Evolutionary conservation across 92 coral and sea anemone species (phyloP), one percentile per base, ranked within the genome.

Genomic region (Umimayanthus chanpuru): DNA sequence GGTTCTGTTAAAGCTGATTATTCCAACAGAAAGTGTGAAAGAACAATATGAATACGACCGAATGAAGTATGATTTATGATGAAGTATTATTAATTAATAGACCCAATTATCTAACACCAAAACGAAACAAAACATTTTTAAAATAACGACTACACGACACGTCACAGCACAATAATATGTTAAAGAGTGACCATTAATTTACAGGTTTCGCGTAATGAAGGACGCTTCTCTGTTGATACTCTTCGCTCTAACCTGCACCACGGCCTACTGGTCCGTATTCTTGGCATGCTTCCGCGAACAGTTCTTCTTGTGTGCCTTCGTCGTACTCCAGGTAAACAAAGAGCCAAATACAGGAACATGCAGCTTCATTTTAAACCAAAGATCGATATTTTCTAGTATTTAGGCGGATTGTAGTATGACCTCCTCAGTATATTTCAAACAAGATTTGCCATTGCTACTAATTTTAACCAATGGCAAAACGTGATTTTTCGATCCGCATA

Each of bases 171-270:
- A 41, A 14, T 58, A 14, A 40, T 44, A 12, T 86, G 39, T 49
- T 25, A 64, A 40, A 23, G 78, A 5, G 74, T 61, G 20, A 15
- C 29, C 30, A 30, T 39, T 26, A 43, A 18, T 80, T 79, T 58
- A 25, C 72, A 97, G 99, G 93, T 96, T 82, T 49, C 96, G 99
- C 2, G 95, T 97, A 81, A 14, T 95, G 73, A 97, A 97, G 86
- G 99, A 97, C 87, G 89, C 90, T 25, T 47, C 88, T 41, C 80
- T 95, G 44, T 93, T 95, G 89, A 75, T 91, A 15, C 85, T 91
- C 74, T 92, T 97, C 78, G 91, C 93, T 5, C 53, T 91, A 44
- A 93, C 99, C 14, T 95, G 99, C 80, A 89, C 93, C 41, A 82
- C 89, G 91, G 99, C 97, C 15, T 96, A 95, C 90, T 92, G 89